Conservation (phyloP, 2,797 vertebrate species). For the Siniperca scherzeri region DNA sequence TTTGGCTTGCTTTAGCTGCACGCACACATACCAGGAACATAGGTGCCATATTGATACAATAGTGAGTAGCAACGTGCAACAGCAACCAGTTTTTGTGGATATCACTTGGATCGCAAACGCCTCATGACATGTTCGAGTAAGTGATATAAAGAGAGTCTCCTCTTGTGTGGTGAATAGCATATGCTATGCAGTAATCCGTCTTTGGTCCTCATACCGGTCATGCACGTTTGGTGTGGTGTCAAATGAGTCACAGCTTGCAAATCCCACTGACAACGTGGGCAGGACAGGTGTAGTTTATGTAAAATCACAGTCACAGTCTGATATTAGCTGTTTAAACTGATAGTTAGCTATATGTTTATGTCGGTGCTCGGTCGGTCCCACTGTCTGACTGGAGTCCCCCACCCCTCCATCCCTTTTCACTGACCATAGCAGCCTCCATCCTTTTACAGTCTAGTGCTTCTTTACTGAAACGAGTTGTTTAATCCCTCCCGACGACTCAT, state of each 20-base stretch:
- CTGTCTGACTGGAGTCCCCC: not conserved
- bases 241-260: constrained; percentile 11
- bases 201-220: not conserved
- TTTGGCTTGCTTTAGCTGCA: constrained; percentile 51
- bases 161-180: constrained; percentile 7
- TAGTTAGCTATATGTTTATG: constrained; percentile 20
- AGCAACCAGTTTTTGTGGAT: constrained; percentile 41
- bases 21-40: constrained; percentile 18
- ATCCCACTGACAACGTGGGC: constrained; percentile 4
- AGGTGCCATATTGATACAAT: constrained; percentile 54
- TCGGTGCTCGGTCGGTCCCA: not conserved
- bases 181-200: constrained; percentile 4
- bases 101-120: constrained; percentile 61
- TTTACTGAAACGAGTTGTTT: not conserved
- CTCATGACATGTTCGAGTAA: constrained; percentile 89
- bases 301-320: not conserved
- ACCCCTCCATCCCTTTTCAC: not conserved
- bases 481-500: not conserved
- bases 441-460: not conserved
- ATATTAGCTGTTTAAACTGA: not conserved
- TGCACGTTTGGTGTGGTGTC: constrained; percentile 5
- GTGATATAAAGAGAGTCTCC: constrained; percentile 56
- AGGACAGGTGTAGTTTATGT: not conserved
- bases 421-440: constrained; percentile 22
- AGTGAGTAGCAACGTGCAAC: constrained; percentile 11